Conservation (phyloP, 2,113 vertebrate genomes). For the Donacobius atricapilla region DNA sequence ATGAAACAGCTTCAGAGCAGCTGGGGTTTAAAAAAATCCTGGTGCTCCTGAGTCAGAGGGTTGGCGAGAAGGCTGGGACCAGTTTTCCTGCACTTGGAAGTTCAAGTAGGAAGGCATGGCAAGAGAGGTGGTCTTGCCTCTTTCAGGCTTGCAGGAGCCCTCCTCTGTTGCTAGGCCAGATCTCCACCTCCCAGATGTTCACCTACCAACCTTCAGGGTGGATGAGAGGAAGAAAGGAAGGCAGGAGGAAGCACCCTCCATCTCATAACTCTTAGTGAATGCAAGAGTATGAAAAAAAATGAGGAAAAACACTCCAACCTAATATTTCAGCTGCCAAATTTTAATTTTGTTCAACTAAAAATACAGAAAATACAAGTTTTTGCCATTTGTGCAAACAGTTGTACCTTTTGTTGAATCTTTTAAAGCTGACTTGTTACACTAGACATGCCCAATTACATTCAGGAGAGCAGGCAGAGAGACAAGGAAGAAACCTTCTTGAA, state of each 20-base stretch:
- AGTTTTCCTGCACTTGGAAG: neutral
- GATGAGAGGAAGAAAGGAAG: neutral
- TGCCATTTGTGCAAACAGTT: neutral
- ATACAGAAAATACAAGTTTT: neutral
- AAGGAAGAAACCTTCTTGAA: neutral
- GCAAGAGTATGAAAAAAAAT: neutral
- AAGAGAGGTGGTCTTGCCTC: neutral
- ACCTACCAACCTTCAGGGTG: neutral
- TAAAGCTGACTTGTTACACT: neutral
- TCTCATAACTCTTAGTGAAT: neutral
- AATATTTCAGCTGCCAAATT: neutral
- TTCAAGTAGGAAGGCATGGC: neutral
- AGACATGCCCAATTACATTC: neutral
- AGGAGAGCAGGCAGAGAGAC: neutral
- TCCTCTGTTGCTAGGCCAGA: neutral
- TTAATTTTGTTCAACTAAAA: neutral
- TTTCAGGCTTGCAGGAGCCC: neutral
- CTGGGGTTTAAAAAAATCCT: neutral
- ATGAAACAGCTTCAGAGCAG: neutral
- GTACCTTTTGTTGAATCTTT: neutral
- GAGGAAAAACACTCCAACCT: accelerated
- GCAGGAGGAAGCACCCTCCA: neutral
- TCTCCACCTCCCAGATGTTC: neutral
- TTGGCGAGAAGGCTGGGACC: neutral
- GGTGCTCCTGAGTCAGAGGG: neutral